Base-by-base conservation (phyloP, 2,888 invertebrate species). In the Copidosoma aretas region DNA sequence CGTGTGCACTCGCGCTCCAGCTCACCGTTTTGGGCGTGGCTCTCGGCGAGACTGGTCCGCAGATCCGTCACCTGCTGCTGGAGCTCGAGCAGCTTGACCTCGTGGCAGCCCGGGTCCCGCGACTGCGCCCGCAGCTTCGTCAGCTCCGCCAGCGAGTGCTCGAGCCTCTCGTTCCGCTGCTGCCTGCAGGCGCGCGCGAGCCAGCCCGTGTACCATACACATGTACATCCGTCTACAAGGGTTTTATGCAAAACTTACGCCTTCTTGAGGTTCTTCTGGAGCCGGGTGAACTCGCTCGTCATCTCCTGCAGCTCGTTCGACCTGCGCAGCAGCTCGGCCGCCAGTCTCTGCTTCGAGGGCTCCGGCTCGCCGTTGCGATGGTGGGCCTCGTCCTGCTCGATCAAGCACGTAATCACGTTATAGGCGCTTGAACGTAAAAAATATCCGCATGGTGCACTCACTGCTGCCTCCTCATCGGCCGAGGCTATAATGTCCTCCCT, bases 401-500 rank as follows among this genome's bases (percentile, higher is more conserved):
- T 32, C 8, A 32, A 32, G n/a, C n/a, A n/a, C n/a, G n/a, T n/a
- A n/a, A n/a, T n/a, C n/a, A n/a, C n/a, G n/a, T n/a, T 32, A 32
- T 32, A 8, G 32, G 32, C 4, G 3, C 3, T 32, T 32, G 32
- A 32, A 8, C 32, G 8, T 8, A 32, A 5, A 32, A 32, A 32
- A 32, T 32, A 8, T 32, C n/a, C n/a, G 32, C 8, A 5, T 32
- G 32, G 4, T 32, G 32, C 32, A 32, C 32, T 62, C 85, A 85
- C 19, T 25, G 17, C 79, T 82, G 17, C 79, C 82, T 86, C 86
- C 71, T 82, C 82, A 43, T 86, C 81, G 57, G 88, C 79, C 2
- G 86, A 84, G 67, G 84, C 81, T 60, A 88, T 78, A 73, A 88
- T 86, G 56, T 81, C 85, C 17, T 87, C 86, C 72, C 87, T 88